Evolutionary conservation across 2,797 vertebrate genomes (phyloP).

Genomic region (Jordanella pulchra): DNA sequence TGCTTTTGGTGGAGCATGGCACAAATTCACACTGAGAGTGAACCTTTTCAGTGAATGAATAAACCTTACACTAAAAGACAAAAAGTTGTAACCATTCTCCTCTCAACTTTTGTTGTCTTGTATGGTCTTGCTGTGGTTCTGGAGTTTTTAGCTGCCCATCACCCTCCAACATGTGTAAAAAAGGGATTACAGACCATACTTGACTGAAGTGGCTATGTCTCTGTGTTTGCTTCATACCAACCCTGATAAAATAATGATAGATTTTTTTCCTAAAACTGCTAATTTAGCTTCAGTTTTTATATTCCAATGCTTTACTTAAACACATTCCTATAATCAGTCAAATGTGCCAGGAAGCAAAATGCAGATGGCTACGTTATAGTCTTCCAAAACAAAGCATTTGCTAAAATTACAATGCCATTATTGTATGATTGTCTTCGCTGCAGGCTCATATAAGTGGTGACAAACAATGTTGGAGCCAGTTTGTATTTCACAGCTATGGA

Average conservation of each 20-base stretch:
- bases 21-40: too few species aligned
- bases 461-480: conserved; percentile 29
- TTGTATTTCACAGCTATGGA: conserved; percentile 23
- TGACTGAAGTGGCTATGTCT: not conserved
- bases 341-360: not conserved
- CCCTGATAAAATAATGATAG: not conserved
- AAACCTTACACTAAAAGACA: too few species aligned
- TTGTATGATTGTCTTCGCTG: not conserved
- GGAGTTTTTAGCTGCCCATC: not conserved
- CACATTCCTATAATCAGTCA: not conserved
- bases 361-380: not conserved
- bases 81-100: too few species aligned
- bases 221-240: not conserved
- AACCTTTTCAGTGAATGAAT: too few species aligned
- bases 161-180: not conserved
- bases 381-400: not conserved
- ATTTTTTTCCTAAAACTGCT: not conserved
- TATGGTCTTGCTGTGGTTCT: not conserved
- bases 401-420: not conserved
- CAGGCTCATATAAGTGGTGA: not conserved
- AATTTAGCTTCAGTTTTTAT: not conserved
- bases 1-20: too few species aligned
- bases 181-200: not conserved
- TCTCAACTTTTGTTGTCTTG: not conserved
- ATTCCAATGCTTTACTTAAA: not conserved